A percentile compares a stretch with the other conserved stretches of the same genome.
phyloP scores from a whole-genome alignment of 2,797 vertebrate species.

The Oreonectes daqikongensis region DNA sequence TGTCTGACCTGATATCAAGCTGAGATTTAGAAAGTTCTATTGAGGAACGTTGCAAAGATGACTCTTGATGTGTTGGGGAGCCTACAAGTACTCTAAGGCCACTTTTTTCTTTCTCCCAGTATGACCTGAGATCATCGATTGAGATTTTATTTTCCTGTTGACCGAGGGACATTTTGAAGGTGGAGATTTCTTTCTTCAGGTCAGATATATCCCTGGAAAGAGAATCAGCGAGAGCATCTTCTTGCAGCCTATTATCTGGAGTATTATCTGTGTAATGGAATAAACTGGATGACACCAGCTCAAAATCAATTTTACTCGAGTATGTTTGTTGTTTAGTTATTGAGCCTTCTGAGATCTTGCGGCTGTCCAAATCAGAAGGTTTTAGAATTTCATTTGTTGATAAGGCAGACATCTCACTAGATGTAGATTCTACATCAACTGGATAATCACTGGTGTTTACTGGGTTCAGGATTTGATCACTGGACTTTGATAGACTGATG shows the following conservation, averaged over 20 bases:
- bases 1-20: slow-evolving; percentile 5
- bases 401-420: not conserved
- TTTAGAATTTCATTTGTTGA: slow-evolving; percentile 25
- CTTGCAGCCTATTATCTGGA: not conserved
- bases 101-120: slow-evolving; percentile 65
- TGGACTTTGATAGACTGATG: slow-evolving; percentile 1
- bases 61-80: slow-evolving; percentile 40
- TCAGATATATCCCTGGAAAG: slow-evolving; percentile 11
- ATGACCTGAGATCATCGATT: slow-evolving; percentile 60
- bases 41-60: slow-evolving; percentile 13
- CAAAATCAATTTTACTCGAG: not conserved
- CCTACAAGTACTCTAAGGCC: slow-evolving; percentile 39
- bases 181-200: slow-evolving; percentile 28
- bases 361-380: not conserved
- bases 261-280: not conserved
- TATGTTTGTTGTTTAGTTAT: not conserved
- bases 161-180: slow-evolving; percentile 44
- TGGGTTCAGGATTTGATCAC: not conserved
- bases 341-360: not conserved
- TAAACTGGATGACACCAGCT: not conserved
- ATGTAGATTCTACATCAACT: slow-evolving; percentile 3
- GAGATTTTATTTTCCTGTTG: slow-evolving; percentile 55
- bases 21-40: slow-evolving; percentile 15
- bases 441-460: not conserved
- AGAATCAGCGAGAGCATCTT: slow-evolving; percentile 34